Conservation (phyloP, 2,113 vertebrate species). For the Fulmarus glacialis region DNA sequence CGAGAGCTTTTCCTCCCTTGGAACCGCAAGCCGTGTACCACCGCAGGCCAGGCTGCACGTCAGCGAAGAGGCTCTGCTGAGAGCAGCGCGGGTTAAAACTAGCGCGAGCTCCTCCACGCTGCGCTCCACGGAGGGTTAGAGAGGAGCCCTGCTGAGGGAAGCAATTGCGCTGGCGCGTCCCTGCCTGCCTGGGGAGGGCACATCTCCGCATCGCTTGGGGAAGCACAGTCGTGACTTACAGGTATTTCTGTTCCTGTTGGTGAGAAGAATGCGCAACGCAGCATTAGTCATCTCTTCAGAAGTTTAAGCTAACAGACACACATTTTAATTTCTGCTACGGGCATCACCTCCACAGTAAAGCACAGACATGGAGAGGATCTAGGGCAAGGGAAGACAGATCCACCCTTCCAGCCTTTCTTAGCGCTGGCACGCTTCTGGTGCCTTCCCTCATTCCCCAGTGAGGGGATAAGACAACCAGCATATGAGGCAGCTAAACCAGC, state of each 20-base stretch:
- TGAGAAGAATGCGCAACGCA: background rate
- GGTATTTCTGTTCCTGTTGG: background rate
- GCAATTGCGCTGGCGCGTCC: fast-evolving
- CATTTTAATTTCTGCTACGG: background rate
- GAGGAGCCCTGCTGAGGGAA: background rate
- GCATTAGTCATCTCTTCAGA: background rate
- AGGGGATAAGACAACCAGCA: background rate
- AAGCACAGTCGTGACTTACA: background rate
- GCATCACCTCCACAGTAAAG: background rate
- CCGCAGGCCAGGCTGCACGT: background rate
- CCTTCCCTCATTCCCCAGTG: background rate
- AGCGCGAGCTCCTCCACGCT: fast-evolving
- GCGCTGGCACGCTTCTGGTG: fast-evolving
- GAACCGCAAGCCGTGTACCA: background rate
- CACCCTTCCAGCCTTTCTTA: background rate
- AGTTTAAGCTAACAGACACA: background rate
- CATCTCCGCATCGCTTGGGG: background rate
- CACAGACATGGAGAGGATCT: background rate
- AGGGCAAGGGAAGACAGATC: background rate
- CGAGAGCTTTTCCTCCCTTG: background rate
- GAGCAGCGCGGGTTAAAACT: background rate
- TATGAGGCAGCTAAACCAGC: background rate
- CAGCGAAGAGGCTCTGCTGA: background rate
- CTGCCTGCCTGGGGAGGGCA: background rate
- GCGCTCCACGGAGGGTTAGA: fast-evolving